Evolutionary conservation across 1,140 invertebrate genomes (phyloP), one percentile per base, ranked within the genome.

Genomic region (Drosophila orena): DNA sequence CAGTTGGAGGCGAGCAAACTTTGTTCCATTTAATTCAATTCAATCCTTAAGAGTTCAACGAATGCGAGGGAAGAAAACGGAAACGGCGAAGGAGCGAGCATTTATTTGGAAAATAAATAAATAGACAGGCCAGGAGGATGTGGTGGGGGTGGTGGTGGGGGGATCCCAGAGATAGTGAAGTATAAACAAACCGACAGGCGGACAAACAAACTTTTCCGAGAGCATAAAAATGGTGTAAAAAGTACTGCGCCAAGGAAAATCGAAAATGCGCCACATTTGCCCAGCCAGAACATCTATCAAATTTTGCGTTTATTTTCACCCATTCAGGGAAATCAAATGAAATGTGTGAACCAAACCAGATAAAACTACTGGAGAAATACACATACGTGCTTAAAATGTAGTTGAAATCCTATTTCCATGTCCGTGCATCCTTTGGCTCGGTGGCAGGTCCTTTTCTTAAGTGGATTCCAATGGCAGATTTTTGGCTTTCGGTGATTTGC

Each of bases 281-380:
- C 81, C 83, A 81, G 58, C 53, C 40, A 52, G 71, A 83, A 83
- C 79, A 86, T 86, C 79, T 86, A 86, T 86, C 81, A 86, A 88
- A 83, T 83, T 62, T 70, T 64, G 68, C 65, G 61, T 74, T 86
- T 80, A 77, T 74, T 74, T 61, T 74, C 47, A 52, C 72, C 62
- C 61, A 50, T 50, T n/a, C 40, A 55, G 61, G 53, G 42, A 76
- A 69, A 68, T 55, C 47, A 69, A 66, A 66, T 57, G 49, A 53
- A 42, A 81, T 50, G 58, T 62, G 65, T 65, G 24, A 37, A 34
- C 70, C 44, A 35, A 56, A 56, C 52, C 52, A 78, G 75, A 88
- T 88, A 76, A 78, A 71, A 69, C 61, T 30, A 70, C 49, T 72
- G 55, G 55, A 27, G 40, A 49, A 55, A 38, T 38, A 38, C 42